These are phyloP conservation scores for Heliconius hewitsoni DNA, from an alignment of 1,140 invertebrate genomes.

Conservation along the genomic window DNA sequence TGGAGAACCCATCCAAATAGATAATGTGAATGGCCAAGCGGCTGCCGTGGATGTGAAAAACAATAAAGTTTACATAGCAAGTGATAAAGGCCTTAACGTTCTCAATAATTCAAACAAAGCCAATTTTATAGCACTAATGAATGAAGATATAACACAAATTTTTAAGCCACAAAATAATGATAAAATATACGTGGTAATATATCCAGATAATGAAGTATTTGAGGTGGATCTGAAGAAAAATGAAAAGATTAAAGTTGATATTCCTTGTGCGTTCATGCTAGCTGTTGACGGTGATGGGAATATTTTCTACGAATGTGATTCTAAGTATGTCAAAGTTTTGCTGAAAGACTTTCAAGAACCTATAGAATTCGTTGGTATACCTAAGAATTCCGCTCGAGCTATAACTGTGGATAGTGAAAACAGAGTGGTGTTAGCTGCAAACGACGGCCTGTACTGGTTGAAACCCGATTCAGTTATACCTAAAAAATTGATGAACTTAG, in stretches of 20 bases:
- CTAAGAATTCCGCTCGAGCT: conserved; percentile 66
- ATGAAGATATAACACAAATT: conserved; percentile 70
- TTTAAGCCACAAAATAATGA: conserved; percentile 59
- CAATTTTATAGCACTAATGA: conserved; percentile 58
- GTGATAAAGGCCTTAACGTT: conserved; percentile 60
- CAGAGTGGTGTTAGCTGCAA: conserved; percentile 63
- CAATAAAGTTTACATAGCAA: conserved; percentile 68
- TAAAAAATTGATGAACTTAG: conserved; percentile 68
- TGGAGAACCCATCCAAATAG: conserved; percentile 61
- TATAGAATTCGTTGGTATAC: conserved; percentile 70
- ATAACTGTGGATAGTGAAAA: conserved; percentile 53
- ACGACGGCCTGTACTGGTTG: conserved; percentile 72
- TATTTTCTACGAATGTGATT: conserved; percentile 73
- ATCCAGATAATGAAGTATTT: conserved; percentile 67
- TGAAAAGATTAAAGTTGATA: conserved; percentile 62
- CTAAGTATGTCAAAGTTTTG: conserved; percentile 70
- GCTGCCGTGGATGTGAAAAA: conserved; percentile 62
- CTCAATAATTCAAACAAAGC: conserved; percentile 59
- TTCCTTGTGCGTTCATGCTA: conserved; percentile 68
- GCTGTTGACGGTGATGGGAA: conserved; percentile 65
- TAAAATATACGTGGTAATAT: conserved; percentile 63
- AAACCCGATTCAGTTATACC: conserved; percentile 63
- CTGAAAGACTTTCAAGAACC: conserved; percentile 70
- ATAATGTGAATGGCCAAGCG: conserved; percentile 66
- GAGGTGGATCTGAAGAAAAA: conserved; percentile 57